These are phyloP conservation scores for Phataginus tricuspis DNA, from an alignment of 2,797 vertebrate species.

Conservation along the genomic window DNA sequence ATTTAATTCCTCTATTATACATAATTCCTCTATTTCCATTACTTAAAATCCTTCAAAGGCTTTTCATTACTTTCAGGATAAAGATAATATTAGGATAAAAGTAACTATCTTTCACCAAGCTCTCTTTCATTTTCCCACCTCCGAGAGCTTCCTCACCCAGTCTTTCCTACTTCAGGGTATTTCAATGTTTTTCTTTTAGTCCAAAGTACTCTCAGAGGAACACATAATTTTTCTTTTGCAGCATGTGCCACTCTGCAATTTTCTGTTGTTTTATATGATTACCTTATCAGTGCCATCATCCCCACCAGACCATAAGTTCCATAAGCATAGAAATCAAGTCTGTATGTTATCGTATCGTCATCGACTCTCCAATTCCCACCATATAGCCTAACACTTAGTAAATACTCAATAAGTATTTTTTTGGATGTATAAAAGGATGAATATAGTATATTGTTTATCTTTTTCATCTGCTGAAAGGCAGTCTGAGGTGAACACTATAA, in stretches of 20 bases:
- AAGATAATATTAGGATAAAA: not conserved
- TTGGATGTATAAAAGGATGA: not conserved
- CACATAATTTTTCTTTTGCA: not conserved
- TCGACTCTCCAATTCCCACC: not conserved
- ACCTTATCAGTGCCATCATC: not conserved
- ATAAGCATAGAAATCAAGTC: not conserved
- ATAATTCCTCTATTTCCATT: not conserved
- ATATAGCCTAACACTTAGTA: not conserved
- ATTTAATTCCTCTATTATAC: not conserved
- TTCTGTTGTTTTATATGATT: not conserved
- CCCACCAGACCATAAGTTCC: not conserved
- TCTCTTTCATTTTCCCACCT: not conserved
- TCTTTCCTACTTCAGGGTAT: not conserved
- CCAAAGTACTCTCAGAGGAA: not conserved
- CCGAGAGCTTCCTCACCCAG: not conserved
- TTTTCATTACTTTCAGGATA: not conserved
- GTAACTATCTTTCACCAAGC: not conserved
- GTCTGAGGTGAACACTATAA: not conserved
- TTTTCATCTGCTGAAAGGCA: not conserved
- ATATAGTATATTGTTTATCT: not conserved
- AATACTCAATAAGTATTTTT: constrained; percentile 12
- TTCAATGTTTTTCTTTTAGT: not conserved
- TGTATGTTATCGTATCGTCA: not conserved
- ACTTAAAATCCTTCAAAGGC: not conserved
- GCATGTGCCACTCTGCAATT: not conserved